Conservation (phyloP, 2,113 vertebrate genomes). For the Micronycteris hirsuta region DNA sequence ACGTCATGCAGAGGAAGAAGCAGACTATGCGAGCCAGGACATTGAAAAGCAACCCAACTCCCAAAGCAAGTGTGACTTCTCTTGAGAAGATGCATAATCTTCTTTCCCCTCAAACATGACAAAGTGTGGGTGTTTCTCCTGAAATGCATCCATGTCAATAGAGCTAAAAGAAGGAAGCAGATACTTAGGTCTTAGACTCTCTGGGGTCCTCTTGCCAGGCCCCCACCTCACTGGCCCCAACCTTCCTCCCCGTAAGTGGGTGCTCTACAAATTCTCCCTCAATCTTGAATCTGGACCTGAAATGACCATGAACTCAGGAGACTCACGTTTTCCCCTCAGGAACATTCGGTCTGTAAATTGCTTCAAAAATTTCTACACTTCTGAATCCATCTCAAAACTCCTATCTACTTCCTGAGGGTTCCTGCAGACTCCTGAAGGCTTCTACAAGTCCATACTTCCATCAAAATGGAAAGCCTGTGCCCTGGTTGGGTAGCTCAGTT, state of each 20-base stretch:
- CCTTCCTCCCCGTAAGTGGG: rapidly evolving
- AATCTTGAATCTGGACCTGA: not conserved
- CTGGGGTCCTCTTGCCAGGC: not conserved
- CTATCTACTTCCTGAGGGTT: not conserved
- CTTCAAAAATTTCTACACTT: not conserved
- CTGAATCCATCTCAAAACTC: not conserved
- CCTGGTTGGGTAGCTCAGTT: too few relatives aligned
- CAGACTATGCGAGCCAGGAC: not conserved
- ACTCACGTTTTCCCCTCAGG: not conserved
- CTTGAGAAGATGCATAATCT: not conserved
- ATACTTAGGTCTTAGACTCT: not conserved
- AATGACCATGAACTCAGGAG: not conserved
- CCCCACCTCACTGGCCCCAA: not conserved
- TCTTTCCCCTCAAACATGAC: not conserved
- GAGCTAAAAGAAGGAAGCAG: not conserved
- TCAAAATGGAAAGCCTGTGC: not conserved
- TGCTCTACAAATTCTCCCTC: not conserved
- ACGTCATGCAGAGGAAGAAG: not conserved
- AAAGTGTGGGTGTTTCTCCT: not conserved
- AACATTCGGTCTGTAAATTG: not conserved
- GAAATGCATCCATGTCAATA: not conserved
- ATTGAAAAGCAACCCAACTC: not conserved
- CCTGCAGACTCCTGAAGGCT: not conserved
- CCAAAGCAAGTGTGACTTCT: not conserved
- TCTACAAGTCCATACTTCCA: not conserved